Conservation (phyloP, 2,797 vertebrate genomes). For the Malacoctenus gilli region DNA sequence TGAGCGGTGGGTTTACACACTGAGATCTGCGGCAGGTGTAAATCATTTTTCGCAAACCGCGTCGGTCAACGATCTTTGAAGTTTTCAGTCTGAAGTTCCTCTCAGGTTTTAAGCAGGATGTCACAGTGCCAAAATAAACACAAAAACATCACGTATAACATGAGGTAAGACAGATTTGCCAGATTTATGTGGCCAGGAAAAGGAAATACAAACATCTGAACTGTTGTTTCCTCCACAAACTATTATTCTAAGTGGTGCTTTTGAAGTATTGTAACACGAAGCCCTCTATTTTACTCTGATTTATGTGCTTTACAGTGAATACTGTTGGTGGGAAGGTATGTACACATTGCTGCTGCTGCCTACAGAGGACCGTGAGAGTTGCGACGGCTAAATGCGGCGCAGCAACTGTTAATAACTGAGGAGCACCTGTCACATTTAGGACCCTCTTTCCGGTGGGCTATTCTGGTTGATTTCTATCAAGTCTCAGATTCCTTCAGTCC, state of each 20-base stretch:
- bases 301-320: conserved; percentile 27
- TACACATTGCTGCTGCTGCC: conserved; percentile 18
- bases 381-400: conserved; percentile 68
- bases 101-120: conserved; percentile 7
- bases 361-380: conserved; percentile 32
- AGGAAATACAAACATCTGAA: conserved; percentile 20
- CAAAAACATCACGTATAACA: neutral
- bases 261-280: conserved; percentile 12
- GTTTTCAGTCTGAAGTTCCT: conserved; percentile 12
- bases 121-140: conserved; percentile 3
- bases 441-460: conserved; percentile 68
- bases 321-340: conserved; percentile 44
- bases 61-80: conserved; percentile 2
- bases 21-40: conserved; percentile 36
- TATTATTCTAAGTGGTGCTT: conserved; percentile 25
- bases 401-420: conserved; percentile 70
- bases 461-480: conserved; percentile 82
- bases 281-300: conserved; percentile 4
- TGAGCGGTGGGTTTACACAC: conserved; percentile 15
- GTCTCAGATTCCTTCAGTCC: conserved; percentile 75
- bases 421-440: conserved; percentile 78
- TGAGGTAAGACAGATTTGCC: conserved; percentile 9
- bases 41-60: conserved; percentile 7
- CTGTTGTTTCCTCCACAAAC: conserved; percentile 5
- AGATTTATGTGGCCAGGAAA: conserved; percentile 5